Base-by-base conservation (phyloP, 2,888 invertebrate genomes). In the Gymnosoma rotundatum region DNA sequence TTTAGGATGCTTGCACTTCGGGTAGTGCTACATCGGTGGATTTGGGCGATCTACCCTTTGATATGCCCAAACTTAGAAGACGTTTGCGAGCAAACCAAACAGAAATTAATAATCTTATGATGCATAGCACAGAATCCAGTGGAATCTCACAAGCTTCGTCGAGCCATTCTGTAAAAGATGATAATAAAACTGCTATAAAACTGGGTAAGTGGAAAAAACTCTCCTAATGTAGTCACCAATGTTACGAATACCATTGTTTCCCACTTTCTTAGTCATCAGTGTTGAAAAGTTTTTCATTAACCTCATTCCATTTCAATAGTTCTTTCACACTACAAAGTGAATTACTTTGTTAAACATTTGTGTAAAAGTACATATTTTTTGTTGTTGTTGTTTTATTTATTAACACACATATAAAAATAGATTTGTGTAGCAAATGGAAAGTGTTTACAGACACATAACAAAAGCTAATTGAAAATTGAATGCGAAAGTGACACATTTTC, bases 51-150 rank as follows among this genome's bases (percentile, higher is more conserved):
- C 93, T 97, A 90, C 97, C 97, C 78, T 97, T 97, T 91, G 97
- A 97, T 91, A 97, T 97, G 97, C 97, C 97, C 42, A 97, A 97
- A 92, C 93, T 97, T 79, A 94, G 96, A 85, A 93, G 97, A 72
- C 94, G 96, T 86, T 92, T 97, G 88, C 94, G 96, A 86, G 95
- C 95, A 86, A 92, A 92, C 78, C 92, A 91, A 74, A 88, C 89
- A 12, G 92, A 91, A 79, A 90, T 90, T 61, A 91, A 89, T 67
- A 91, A 88, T 73, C 88, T 91, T 9, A 83, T 91, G 67, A 89
- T 90, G 80, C 92, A 92, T 83, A 94, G 95, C 88, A 95, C 94
- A 82, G 96, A 96, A 89, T 95, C 95, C 80, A 94, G 94, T 89
- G 95, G 94, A 86, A 95, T 95, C 69, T 96, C 96, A 8, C 96